These are phyloP conservation scores for Tupiocoris notatus DNA, from an alignment of 2,888 invertebrate species.

Conservation along the genomic window DNA sequence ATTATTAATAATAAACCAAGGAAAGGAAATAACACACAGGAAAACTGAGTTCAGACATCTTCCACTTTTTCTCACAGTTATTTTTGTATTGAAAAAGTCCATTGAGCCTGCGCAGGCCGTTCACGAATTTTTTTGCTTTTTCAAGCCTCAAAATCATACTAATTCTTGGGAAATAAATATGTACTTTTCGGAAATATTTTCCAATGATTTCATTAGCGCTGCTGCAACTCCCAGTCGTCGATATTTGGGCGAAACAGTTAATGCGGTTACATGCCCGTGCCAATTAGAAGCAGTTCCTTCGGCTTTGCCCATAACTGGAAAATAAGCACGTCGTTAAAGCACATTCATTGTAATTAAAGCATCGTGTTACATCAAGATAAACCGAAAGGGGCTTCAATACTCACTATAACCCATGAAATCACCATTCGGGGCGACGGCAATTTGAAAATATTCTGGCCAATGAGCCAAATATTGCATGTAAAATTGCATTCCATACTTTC, in stretches of 20 bases:
- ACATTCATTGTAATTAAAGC: no score
- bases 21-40: no score
- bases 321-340: no score
- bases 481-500: conserved; percentile 80
- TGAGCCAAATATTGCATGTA: conserved; percentile 97
- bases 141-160: no score
- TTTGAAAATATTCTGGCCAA: conserved; percentile 99
- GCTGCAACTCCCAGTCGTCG: conserved; percentile 89
- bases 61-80: no score
- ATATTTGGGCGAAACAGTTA: conserved; percentile 94
- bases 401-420: conserved; percentile 99
- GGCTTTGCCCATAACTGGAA: conserved; percentile 84
- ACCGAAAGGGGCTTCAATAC: no score
- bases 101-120: no score
- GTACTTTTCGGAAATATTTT: conserved; percentile 95
- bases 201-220: conserved; percentile 88
- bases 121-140: no score
- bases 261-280: conserved; percentile 99
- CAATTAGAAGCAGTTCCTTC: conserved; percentile 94
- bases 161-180: conserved; percentile 52
- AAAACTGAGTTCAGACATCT: no score
- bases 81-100: no score
- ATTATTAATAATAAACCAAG: no score
- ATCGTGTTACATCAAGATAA: no score
- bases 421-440: conserved; percentile 92